Percentiles rank a stretch among this genome's conserved stretches.
Evolutionary conservation across 2,888 invertebrate genomes (phyloP).

Genomic region (Coenonympha arcania): DNA sequence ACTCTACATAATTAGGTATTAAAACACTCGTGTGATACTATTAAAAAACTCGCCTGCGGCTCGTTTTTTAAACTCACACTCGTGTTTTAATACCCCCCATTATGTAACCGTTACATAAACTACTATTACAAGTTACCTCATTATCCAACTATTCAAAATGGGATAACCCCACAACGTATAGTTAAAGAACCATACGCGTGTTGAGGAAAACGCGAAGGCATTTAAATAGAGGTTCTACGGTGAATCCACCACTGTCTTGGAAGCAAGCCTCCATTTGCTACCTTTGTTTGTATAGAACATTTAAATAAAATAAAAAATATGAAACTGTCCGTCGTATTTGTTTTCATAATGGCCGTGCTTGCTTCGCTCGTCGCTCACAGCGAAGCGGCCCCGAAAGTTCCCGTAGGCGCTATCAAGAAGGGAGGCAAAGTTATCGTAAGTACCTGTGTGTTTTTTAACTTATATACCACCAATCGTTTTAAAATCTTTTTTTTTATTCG

Average conservation of each 20-base stretch:
- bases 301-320: not conserved
- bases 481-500: too few species aligned
- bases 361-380: not conserved
- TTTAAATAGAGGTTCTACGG: not conserved
- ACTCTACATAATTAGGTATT: too few species aligned
- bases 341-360: not conserved
- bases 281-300: not conserved
- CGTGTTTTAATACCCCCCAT: too few species aligned
- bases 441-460: too few species aligned
- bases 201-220: not conserved
- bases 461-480: not conserved
- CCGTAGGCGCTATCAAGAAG: conserved; percentile 31
- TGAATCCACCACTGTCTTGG: not conserved
- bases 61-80: too few species aligned
- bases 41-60: too few species aligned
- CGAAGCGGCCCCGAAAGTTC: conserved; percentile 21
- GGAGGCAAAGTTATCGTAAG: conserved; percentile 30
- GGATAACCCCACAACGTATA: not conserved
- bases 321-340: not conserved
- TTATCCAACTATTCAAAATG: too few species aligned
- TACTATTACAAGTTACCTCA: too few species aligned
- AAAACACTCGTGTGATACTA: too few species aligned
- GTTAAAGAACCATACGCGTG: not conserved
- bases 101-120: too few species aligned
- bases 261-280: not conserved